Conservation (phyloP, 1,140 invertebrate genomes). For the Pseudoatta argentina region DNA sequence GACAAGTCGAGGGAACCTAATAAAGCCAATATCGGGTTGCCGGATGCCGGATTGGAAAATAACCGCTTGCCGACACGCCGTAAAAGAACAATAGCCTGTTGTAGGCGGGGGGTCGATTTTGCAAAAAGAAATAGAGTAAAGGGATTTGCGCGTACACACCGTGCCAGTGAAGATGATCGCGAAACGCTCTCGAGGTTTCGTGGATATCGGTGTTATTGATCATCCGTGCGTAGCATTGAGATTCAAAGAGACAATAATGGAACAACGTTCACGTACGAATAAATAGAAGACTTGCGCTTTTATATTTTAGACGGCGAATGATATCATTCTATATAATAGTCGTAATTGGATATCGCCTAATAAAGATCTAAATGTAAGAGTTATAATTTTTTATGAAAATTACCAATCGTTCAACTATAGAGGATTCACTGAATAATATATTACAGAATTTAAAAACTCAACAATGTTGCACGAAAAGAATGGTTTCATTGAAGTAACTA, state of each 20-base stretch:
- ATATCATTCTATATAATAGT: background rate
- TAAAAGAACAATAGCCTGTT: conserved; percentile 66
- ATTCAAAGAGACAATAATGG: conserved; percentile 38
- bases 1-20: conserved; percentile 61
- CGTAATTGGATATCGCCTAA: conserved; percentile 12
- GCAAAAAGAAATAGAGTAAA: conserved; percentile 44
- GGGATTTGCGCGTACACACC: conserved; percentile 20
- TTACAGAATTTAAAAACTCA: background rate
- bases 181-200: conserved; percentile 12
- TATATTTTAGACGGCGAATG: background rate
- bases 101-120: conserved; percentile 6
- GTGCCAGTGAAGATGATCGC: conserved; percentile 14
- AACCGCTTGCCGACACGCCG: conserved; percentile 63
- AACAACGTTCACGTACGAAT: conserved; percentile 9
- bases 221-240: conserved; percentile 20
- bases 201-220: conserved; percentile 34
- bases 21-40: conserved; percentile 74
- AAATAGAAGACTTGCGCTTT: background rate
- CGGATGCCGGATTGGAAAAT: conserved; percentile 73
- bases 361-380: background rate
- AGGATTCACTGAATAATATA: background rate
- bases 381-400: background rate
- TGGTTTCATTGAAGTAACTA: too few species aligned
- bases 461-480: background rate
- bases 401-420: background rate